Evolutionary conservation across 1,140 invertebrate species (phyloP), one percentile per base, ranked within the genome.

Genomic region (Phymorhynchus buccinoides): DNA sequence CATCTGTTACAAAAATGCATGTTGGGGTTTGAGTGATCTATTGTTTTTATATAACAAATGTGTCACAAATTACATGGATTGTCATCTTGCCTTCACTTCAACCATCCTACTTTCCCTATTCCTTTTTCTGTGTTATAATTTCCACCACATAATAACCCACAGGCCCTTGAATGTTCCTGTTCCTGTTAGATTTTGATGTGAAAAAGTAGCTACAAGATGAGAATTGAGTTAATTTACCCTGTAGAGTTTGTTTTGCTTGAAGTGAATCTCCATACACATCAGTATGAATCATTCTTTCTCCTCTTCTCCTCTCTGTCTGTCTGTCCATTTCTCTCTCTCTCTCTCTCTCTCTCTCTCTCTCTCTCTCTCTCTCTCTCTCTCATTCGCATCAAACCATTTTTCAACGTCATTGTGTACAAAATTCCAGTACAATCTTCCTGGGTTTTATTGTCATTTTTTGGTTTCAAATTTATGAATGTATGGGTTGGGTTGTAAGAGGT

Each of bases 361-460:
- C 68, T 71, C 68, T 71, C 68, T 71, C 16, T 71, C 68, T 71
- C 68, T 71, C 68, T 71, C 18, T 35, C 30, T 71, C 68, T 71
- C 68, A n/a, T n/a, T 22, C 62, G 9, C 62, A 68, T 35, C 30
- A 71, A 35, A 71, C 68, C 30, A 71, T 71, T 7, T 71, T 71
- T 71, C 9, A 32, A 12, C 16, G 35, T 35, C n/a, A 71, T 32
- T 37, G 68, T 37, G 30, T 32, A 71, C 68, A 71, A 71, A 71
- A 9, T 71, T 35, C 30, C 35, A 71, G 37, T 12, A 71, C 30
- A 35, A 32, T 35, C 35, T 37, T 71, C 22, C 30, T 68, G 22
- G 35, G 6, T 32, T 37, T 71, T 2, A 12, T 9, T 12, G 22
- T 22, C 9, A 12, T 52, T 52, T 52, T 12, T 52, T 52, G 9